Conservation (phyloP, 2,888 invertebrate species). For the Branchipolynoe longqiensis region DNA sequence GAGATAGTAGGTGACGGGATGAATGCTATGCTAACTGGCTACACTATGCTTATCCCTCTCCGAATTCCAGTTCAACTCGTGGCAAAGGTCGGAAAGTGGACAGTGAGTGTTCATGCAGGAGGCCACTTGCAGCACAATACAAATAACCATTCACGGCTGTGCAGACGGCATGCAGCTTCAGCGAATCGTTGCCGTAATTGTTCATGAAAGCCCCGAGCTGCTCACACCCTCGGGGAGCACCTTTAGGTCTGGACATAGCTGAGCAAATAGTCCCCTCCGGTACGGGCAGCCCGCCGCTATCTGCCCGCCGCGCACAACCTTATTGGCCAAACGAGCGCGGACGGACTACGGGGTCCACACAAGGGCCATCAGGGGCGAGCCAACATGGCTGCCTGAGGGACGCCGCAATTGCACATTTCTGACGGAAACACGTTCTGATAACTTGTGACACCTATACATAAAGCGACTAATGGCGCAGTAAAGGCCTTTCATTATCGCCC, state of each 20-base stretch:
- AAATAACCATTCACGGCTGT: constrained; percentile 31
- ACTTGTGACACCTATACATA: constrained; percentile 55
- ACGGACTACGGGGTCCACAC: constrained; percentile 25
- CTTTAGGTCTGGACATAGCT: neutral
- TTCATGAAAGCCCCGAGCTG: constrained; percentile 49
- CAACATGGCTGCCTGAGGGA: constrained; percentile 36
- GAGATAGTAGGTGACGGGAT: too few relatives aligned
- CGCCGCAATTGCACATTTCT: constrained; percentile 51
- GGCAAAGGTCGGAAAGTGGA: constrained; percentile 21
- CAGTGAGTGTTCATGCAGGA: neutral
- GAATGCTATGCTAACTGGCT: too few relatives aligned
- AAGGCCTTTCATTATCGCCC: constrained; percentile 41
- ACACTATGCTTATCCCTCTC: too few relatives aligned
- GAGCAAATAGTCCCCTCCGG: constrained; percentile 45
- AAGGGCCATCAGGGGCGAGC: constrained; percentile 52
- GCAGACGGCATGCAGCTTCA: constrained; percentile 43
- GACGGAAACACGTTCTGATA: constrained; percentile 34
- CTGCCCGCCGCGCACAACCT: constrained; percentile 3
- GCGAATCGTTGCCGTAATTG: constrained; percentile 49
- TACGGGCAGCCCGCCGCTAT: constrained; percentile 14
- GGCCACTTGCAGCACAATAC: neutral
- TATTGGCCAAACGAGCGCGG: constrained; percentile 51
- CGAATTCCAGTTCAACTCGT: neutral
- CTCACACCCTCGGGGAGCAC: constrained; percentile 13
- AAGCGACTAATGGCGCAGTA: constrained; percentile 41